A percentile compares a stretch with the other conserved stretches of the same genome.
phyloP scores from a whole-genome alignment of 2,113 vertebrate genomes.

The Arenaria interpres region DNA sequence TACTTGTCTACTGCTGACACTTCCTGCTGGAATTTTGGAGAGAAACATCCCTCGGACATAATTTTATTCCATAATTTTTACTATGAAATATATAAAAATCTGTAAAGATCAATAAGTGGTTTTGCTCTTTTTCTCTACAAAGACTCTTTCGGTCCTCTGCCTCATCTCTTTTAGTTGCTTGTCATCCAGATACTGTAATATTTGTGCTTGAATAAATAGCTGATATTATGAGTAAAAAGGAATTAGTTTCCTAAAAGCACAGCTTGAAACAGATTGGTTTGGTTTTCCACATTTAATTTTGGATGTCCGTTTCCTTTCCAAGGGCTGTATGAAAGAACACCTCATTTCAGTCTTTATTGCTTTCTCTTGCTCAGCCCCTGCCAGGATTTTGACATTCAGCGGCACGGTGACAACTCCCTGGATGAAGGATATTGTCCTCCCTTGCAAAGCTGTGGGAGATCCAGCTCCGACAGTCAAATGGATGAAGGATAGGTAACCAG shows the following conservation, averaged over 20 bases:
- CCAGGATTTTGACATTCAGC: slow-evolving; percentile 94
- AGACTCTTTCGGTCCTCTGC: not conserved
- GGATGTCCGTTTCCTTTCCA: not conserved
- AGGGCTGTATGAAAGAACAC: not conserved
- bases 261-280: not conserved
- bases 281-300: not conserved
- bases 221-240: not conserved
- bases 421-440: slow-evolving; percentile 97
- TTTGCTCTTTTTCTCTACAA: not conserved
- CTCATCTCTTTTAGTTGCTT: not conserved
- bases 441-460: slow-evolving; percentile 95
- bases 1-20: not conserved
- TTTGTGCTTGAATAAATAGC: not conserved
- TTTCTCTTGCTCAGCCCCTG: slow-evolving; percentile 82
- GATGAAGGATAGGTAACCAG: slow-evolving; percentile 97
- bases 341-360: not conserved
- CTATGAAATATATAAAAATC: not conserved
- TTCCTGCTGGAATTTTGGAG: not conserved
- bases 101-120: not conserved
- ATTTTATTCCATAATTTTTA: not conserved
- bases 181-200: not conserved
- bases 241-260: not conserved
- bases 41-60: not conserved
- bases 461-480: slow-evolving; percentile 93
- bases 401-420: slow-evolving; percentile 96